A percentile compares a stretch with the other conserved stretches of the same genome.
phyloP scores from a whole-genome alignment of 2,888 invertebrate genomes.

The Parnassius smintheus region DNA sequence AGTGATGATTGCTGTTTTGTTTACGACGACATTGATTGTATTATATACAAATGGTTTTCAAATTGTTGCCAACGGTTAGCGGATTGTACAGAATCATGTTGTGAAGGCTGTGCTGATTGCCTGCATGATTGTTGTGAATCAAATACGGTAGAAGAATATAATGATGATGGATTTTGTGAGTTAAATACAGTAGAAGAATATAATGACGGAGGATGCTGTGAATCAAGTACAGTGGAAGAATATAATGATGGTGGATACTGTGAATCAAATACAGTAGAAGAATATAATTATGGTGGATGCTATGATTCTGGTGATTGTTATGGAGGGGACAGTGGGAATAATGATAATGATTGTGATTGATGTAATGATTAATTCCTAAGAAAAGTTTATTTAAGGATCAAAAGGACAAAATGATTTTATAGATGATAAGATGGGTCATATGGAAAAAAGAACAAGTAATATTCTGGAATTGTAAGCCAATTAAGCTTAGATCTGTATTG shows the following conservation, averaged over 20 bases:
- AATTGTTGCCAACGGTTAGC: slow-evolving; percentile 25
- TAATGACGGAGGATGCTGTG: background rate
- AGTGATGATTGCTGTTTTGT: slow-evolving; percentile 17
- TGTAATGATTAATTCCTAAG: slow-evolving; percentile 21
- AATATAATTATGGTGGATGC: background rate
- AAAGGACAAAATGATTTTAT: too few relatives aligned
- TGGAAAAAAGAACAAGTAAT: too few relatives aligned
- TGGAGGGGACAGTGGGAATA: slow-evolving; percentile 22
- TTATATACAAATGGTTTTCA: slow-evolving; percentile 4
- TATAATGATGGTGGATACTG: too few relatives aligned
- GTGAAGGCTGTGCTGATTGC: slow-evolving; percentile 24
- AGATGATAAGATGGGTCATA: too few relatives aligned
- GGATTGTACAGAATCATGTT: slow-evolving; percentile 26
- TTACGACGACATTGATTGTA: slow-evolving; percentile 3
- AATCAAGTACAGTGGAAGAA: background rate
- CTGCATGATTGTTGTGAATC: slow-evolving; percentile 26
- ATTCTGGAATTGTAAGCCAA: too few relatives aligned
- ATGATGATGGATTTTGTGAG: slow-evolving; percentile 10
- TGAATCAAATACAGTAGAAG: too few relatives aligned
- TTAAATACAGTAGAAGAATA: background rate
- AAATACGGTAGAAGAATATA: background rate
- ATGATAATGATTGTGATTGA: slow-evolving; percentile 28
- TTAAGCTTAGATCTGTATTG: too few relatives aligned
- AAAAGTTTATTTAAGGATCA: too few relatives aligned
- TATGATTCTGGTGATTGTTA: background rate